A percentile compares a stretch with the other conserved stretches of the same genome.
Evolutionary conservation across 2,888 invertebrate genomes (phyloP).

Genomic region (Dioctria rufipes): DNA sequence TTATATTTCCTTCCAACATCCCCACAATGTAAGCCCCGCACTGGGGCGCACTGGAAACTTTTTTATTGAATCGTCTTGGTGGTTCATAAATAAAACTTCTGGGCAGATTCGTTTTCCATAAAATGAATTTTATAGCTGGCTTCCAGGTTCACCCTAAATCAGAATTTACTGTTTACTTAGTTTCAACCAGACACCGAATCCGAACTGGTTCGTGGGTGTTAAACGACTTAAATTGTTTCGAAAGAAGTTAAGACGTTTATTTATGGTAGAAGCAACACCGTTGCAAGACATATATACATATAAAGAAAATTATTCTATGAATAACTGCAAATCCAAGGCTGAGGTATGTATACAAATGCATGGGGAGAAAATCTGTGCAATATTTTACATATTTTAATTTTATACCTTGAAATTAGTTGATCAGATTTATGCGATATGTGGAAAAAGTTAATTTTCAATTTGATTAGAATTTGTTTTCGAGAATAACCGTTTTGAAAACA

Average conservation of each 20-base stretch:
- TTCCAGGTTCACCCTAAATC: slow-evolving; percentile 37
- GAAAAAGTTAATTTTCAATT: background rate
- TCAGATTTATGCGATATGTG: background rate
- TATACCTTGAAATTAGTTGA: background rate
- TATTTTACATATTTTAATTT: slow-evolving; percentile 19
- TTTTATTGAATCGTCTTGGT: slow-evolving; percentile 10
- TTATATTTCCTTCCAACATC: background rate
- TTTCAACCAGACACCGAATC: slow-evolving; percentile 1
- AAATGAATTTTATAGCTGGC: slow-evolving; percentile 31
- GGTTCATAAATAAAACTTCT: slow-evolving; percentile 40
- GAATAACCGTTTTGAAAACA: background rate
- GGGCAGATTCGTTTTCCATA: slow-evolving; percentile 47
- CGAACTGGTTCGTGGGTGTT: slow-evolving; percentile 28
- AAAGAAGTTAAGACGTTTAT: slow-evolving; percentile 38
- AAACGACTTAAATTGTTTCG: slow-evolving; percentile 30
- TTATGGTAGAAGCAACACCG: slow-evolving; percentile 24
- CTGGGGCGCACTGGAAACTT: background rate
- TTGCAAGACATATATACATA: background rate
- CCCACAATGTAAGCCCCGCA: background rate
- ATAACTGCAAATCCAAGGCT: slow-evolving; percentile 2
- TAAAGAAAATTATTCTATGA: slow-evolving; percentile 10
- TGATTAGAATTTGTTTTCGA: background rate
- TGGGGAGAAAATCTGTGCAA: background rate
- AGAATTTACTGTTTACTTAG: slow-evolving; percentile 42
- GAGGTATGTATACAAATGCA: background rate